Evolutionary conservation across 1,140 invertebrate genomes (phyloP).

Genomic region (Pentalonia nigronervosa): DNA sequence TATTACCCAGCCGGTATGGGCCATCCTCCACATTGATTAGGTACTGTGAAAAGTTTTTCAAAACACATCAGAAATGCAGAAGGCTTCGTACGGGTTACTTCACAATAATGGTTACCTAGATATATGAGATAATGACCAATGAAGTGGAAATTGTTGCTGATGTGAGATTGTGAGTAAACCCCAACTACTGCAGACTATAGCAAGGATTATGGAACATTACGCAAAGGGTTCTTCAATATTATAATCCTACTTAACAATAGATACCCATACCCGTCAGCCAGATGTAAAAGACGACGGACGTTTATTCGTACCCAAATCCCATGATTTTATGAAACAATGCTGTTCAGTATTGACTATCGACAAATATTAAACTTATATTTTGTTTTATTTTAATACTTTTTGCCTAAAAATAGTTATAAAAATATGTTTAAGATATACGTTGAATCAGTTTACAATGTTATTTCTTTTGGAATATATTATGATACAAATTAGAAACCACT

Average conservation of each 20-base stretch:
- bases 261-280: background rate
- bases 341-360: background rate
- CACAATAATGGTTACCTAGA: conserved; percentile 14
- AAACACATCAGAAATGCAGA: background rate
- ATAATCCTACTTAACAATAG: conserved; percentile 48
- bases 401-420: background rate
- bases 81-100: background rate
- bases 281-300: conserved; percentile 12
- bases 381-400: background rate
- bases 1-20: no score
- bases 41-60: background rate
- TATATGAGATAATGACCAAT: conserved; percentile 41
- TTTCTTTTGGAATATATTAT: no score
- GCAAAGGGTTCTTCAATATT: conserved; percentile 43
- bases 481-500: no score
- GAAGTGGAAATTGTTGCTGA: conserved; percentile 50
- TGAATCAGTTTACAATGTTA: no score
- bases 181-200: background rate
- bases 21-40: background rate
- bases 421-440: background rate
- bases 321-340: background rate
- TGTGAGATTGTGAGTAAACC: background rate
- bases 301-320: background rate
- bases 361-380: background rate
- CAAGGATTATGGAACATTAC: conserved; percentile 43